These are phyloP conservation scores for Excalfactoria chinensis DNA, from an alignment of 2,113 vertebrate species.

Conservation along the genomic window DNA sequence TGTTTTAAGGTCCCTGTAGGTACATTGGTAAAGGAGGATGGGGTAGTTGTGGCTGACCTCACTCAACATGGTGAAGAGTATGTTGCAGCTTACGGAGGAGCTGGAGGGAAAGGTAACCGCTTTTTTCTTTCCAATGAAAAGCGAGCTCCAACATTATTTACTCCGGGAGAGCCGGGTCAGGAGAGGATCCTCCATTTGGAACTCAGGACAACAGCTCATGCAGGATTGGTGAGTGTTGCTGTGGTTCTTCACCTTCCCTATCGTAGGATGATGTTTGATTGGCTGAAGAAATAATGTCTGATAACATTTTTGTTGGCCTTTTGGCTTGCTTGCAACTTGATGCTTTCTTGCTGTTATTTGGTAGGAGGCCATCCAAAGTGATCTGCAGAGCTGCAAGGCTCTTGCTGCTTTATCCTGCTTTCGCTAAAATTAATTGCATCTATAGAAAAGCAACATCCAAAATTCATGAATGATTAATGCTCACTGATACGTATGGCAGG, in stretches of 20 bases:
- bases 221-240: conserved; percentile 85
- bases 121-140: conserved; percentile 95
- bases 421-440: not conserved
- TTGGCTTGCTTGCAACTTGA: not conserved
- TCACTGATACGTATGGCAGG: not conserved
- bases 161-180: conserved; percentile 85
- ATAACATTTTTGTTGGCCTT: not conserved
- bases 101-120: conserved; percentile 93
- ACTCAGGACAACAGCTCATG: conserved; percentile 93
- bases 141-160: conserved; percentile 83
- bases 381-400: conserved; percentile 7
- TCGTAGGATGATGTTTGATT: not conserved
- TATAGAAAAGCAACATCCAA: not conserved
- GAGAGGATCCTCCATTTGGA: conserved; percentile 87
- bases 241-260: not conserved
- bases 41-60: conserved; percentile 82
- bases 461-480: not conserved
- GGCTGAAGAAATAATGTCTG: conserved; percentile 1
- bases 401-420: not conserved
- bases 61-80: conserved; percentile 83
- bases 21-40: conserved; percentile 90
- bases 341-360: not conserved
- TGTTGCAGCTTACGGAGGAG: conserved; percentile 86
- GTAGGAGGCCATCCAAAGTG: not conserved
- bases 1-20: conserved; percentile 88